Base-by-base conservation (phyloP, 1,140 invertebrate genomes). In the Nephila pilipes region DNA sequence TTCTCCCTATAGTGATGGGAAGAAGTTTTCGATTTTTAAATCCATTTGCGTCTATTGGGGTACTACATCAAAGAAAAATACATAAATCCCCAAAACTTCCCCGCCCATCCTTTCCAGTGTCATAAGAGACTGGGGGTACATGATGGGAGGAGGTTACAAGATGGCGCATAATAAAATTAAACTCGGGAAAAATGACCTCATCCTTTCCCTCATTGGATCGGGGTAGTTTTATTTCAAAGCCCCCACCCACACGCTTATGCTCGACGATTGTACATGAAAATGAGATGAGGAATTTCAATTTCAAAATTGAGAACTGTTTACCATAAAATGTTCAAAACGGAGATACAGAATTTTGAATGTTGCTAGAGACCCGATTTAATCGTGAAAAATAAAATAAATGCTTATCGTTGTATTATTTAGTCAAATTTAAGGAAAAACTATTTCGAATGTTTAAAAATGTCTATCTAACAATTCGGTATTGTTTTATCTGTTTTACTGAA, bases 111-210 rank as follows among this genome's bases (percentile, higher is more conserved):
- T 22, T 29, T 55, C 25, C 22, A 25, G 0, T 29, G 81, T 32
- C 25, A 55, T 22, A 20, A 75, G 29, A 75, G 65, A 75, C 16
- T 12, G 22, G 81, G 46, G n/a, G 54, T 60, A 22, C 14, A 25
- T 36, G 2, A 36, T 36, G 25, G 54, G 85, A 16, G 58, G 85
- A 38, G 57, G 85, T 32, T 58, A 16, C 55, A 36, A 87, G 25
- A 60, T 29, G 54, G 57, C 55, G 85, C 85, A 87, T 87, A 87
- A 87, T 60, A 60, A 87, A 87, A 87, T 87, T 87, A 87, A 87
- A 87, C 12, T 60, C 85, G 57, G 85, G 85, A 60, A 87, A 87
- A 87, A 87, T 87, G 85, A 87, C 57, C 85, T 60, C 85, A 60
- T 87, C 85, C 85, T 87, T 60, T 87, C 85, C 12, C 55, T 54